Conservation (phyloP, 2,113 vertebrate genomes). For the Gopherus evgoodei region DNA sequence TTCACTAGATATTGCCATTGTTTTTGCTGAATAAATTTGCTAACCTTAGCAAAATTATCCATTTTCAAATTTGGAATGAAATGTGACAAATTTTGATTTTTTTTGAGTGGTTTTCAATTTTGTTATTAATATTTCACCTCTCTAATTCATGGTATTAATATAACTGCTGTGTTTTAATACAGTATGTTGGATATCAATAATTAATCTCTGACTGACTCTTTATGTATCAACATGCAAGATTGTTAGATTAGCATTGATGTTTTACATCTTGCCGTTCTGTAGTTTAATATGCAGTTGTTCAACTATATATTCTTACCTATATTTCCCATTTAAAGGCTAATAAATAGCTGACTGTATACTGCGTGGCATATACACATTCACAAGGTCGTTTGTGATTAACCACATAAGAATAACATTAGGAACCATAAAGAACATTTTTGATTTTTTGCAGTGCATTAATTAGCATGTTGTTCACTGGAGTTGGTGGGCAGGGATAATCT, state of each 20-base stretch:
- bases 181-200: not conserved
- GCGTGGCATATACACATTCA: conserved; percentile 17
- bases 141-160: not conserved
- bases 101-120: not conserved
- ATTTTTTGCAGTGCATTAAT: conserved; percentile 18
- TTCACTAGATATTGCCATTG: not conserved
- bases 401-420: not conserved
- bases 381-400: conserved; percentile 10
- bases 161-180: not conserved
- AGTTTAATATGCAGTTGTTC: not conserved
- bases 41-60: not conserved
- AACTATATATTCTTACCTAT: conserved; percentile 13
- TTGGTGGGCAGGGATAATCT: not conserved
- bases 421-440: not conserved
- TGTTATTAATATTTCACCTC: not conserved
- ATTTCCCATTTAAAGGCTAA: conserved; percentile 41
- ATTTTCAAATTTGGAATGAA: not conserved
- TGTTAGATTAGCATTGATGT: conserved; percentile 17
- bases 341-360: conserved; percentile 37
- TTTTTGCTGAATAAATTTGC: not conserved
- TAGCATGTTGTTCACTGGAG: not conserved
- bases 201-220: not conserved
- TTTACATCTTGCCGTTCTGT: conserved; percentile 2
- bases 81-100: not conserved
- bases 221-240: not conserved